Evolutionary conservation across 1,140 invertebrate genomes (phyloP).

Genomic region (Drosophila ambigua): DNA sequence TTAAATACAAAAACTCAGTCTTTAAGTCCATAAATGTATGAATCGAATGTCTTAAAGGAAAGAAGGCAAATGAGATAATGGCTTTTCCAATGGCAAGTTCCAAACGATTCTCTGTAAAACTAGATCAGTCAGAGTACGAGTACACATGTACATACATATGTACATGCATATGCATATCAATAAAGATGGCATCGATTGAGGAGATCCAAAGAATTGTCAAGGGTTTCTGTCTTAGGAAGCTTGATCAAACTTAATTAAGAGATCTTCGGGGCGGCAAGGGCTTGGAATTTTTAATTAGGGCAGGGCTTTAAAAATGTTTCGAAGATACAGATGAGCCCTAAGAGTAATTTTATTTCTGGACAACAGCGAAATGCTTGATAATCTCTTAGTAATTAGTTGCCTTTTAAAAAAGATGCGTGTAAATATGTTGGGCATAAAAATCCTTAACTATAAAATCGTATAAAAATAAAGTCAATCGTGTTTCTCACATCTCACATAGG

Average conservation of each 20-base stretch:
- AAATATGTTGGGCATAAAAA: conserved; percentile 12
- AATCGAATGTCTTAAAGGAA: conserved; percentile 42
- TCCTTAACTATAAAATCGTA: conserved; percentile 30
- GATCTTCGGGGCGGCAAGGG: conserved; percentile 29
- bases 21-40: conserved; percentile 56
- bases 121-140: conserved; percentile 53
- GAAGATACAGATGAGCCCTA: conserved; percentile 16
- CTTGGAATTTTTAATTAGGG: not conserved
- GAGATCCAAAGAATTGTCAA: conserved; percentile 48
- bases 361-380: conserved; percentile 17
- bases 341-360: conserved; percentile 34
- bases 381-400: conserved; percentile 25
- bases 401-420: conserved; percentile 21
- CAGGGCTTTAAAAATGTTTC: conserved; percentile 6
- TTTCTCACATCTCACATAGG: not conserved
- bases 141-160: not conserved
- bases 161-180: conserved; percentile 9
- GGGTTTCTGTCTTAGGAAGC: conserved; percentile 13
- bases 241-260: conserved; percentile 28
- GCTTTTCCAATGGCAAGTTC: conserved; percentile 15
- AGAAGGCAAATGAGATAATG: conserved; percentile 20
- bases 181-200: conserved; percentile 49
- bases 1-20: conserved; percentile 68
- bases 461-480: conserved; percentile 8
- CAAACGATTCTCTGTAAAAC: conserved; percentile 27